Evolutionary conservation across 1,140 invertebrate genomes (phyloP), one percentile per base, ranked within the genome.

Genomic region (Diprion similis): DNA sequence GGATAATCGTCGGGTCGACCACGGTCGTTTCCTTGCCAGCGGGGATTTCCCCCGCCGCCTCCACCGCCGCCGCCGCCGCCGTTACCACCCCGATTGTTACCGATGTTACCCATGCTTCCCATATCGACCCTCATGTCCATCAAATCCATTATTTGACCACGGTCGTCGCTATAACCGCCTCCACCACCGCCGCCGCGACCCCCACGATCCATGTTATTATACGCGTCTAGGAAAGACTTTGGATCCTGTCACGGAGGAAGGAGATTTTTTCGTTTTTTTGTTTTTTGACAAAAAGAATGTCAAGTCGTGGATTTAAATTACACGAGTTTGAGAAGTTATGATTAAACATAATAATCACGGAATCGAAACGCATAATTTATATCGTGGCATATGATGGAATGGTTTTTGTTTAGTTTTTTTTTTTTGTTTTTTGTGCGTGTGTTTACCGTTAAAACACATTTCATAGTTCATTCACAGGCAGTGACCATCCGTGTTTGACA

Each of bases 81-180:
- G 66, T 76, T 75, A 46, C 79, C 73, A 64, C 70, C 70, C 18
- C 71, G 73, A 68, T 77, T 77, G 66, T 70, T 73, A 24, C 17
- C 70, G 45, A 19, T 76, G 66, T 74, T 75, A 71, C 75, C 80
- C 82, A 84, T 84, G 73, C 80, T 83, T 73, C 83, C 82, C 86
- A 88, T 87, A 70, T 88, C 87, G 68, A 88, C 87, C 79, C 87
- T 86, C 87, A 88, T 88, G 77, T 88, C 86, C 87, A 88, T 88
- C 67, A 88, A 82, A 78, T 88, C 87, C 87, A 88, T 88, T 81
- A 88, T 86, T 75, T 85, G 87, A 80, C 83, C 83, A 73, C 87
- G 87, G 70, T 88, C 86, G 67, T 89, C 87, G 79, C 84, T 87
- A 80, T 86, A 88, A 82, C 84, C 86, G 81, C 86, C 87, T 68